phyloP scores from a whole-genome alignment of 2,888 invertebrate species.

The Abrostola tripartita region DNA sequence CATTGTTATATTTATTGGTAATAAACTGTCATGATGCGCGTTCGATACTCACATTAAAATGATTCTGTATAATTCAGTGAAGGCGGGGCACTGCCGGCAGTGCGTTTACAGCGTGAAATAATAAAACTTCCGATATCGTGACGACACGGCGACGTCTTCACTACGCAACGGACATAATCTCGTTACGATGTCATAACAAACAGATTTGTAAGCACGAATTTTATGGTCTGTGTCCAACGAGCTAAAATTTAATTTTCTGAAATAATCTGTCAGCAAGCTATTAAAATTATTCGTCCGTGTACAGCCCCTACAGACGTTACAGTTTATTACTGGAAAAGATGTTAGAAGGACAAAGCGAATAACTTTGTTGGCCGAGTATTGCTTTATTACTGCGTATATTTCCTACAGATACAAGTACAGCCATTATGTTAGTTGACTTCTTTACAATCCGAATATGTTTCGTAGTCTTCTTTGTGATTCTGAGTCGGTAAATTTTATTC shows the following conservation, averaged over 20 bases:
- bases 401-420: conserved; percentile 19
- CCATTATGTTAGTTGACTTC: conserved; percentile 40
- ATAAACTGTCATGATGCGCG: conserved; percentile 74
- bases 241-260: conserved; percentile 88
- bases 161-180: conserved; percentile 86
- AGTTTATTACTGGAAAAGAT: conserved; percentile 69
- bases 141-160: conserved; percentile 83
- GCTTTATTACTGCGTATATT: conserved; percentile 49
- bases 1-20: conserved; percentile 77
- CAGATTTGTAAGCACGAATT: conserved; percentile 88
- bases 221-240: conserved; percentile 88
- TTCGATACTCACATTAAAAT: conserved; percentile 76
- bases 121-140: conserved; percentile 83
- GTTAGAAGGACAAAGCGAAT: conserved; percentile 55
- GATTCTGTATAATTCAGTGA: conserved; percentile 77
- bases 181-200: conserved; percentile 88
- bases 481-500: conserved; percentile 23
- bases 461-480: conserved; percentile 23
- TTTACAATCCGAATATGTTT: conserved; percentile 45
- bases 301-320: conserved; percentile 69
- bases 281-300: conserved; percentile 86
- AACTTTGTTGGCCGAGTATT: conserved; percentile 54
- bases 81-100: conserved; percentile 57
- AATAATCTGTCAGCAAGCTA: conserved; percentile 86
- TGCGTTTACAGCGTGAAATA: conserved; percentile 81